These are phyloP conservation scores for Tribolium freemani DNA, from an alignment of 2,888 invertebrate species.

Conservation along the genomic window DNA sequence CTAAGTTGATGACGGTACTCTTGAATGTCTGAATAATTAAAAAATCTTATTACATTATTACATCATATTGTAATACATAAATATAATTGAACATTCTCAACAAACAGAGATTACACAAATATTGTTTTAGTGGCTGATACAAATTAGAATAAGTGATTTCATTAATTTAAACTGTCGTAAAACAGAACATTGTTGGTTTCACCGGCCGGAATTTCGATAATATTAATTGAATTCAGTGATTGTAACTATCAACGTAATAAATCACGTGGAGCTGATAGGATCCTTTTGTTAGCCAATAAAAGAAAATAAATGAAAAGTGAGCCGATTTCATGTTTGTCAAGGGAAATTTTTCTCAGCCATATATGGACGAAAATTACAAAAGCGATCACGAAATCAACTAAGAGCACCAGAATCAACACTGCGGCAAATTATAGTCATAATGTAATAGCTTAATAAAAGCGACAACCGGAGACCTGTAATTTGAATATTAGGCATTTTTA, in stretches of 20 bases:
- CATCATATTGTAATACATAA: constrained; percentile 20
- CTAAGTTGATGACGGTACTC: constrained; percentile 9
- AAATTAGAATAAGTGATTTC: constrained; percentile 11
- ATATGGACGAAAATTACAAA: constrained; percentile 42
- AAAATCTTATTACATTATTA: constrained; percentile 16
- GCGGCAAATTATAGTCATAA: constrained; percentile 43
- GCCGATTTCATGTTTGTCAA: constrained; percentile 29
- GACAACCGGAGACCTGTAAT: constrained; percentile 26
- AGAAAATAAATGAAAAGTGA: constrained; percentile 21
- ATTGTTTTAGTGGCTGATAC: not conserved
- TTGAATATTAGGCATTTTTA: constrained; percentile 7
- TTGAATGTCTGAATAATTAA: constrained; percentile 5
- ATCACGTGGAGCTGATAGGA: not conserved
- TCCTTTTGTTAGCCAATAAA: constrained; percentile 5
- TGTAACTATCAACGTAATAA: constrained; percentile 23
- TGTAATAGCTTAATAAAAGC: constrained; percentile 44
- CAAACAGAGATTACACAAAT: constrained; percentile 4
- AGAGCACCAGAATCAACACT: constrained; percentile 41
- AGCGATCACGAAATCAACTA: constrained; percentile 42
- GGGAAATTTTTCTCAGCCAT: constrained; percentile 28
- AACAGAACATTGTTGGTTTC: constrained; percentile 5
- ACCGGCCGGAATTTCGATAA: constrained; percentile 1
- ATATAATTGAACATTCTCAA: constrained; percentile 12
- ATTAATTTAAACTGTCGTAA: constrained; percentile 5
- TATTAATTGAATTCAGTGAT: constrained; percentile 23